Percentiles rank a stretch among this genome's conserved stretches.
phyloP scores from a whole-genome alignment of 2,797 vertebrate genomes.

The Paedocypris micromegethes region DNA sequence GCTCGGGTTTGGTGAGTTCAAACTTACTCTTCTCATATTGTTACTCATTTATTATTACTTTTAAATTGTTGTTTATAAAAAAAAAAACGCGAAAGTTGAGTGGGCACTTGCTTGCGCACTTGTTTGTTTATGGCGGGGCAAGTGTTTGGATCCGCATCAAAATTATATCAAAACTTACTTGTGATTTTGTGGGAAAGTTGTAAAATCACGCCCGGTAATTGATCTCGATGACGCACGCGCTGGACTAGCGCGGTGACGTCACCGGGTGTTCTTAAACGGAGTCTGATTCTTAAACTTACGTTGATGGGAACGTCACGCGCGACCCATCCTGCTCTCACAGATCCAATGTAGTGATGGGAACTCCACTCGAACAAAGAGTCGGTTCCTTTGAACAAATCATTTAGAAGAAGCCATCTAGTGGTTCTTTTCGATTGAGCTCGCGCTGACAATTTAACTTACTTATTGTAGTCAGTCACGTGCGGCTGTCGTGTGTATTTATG shows the following conservation, averaged over 20 bases:
- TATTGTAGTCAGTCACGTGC: too few relatives aligned
- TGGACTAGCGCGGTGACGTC: slow-evolving; percentile 58
- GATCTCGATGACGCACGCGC: slow-evolving; percentile 60
- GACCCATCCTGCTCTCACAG: neutral
- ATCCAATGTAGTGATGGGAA: neutral
- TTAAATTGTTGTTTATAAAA: neutral
- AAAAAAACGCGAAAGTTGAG: too few relatives aligned
- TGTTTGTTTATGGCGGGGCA: neutral
- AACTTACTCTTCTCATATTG: neutral
- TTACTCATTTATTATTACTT: neutral
- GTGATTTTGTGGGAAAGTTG: too few relatives aligned
- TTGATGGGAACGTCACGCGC: slow-evolving; percentile 4
- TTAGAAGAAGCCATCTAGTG: neutral
- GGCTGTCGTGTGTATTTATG: too few relatives aligned
- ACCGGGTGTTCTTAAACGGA: slow-evolving; percentile 51
- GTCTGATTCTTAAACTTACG: slow-evolving; percentile 14
- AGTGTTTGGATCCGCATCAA: neutral
- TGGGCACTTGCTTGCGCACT: too few relatives aligned
- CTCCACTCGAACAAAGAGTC: neutral
- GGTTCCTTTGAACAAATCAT: neutral
- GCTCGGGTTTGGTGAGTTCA: slow-evolving; percentile 94
- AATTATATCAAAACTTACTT: too few relatives aligned
- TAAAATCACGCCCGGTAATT: slow-evolving; percentile 2
- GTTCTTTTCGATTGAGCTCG: neutral
- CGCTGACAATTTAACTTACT: too few relatives aligned